Evolutionary conservation across 2,888 invertebrate species (phyloP).

Genomic region (Aplocera efformata): DNA sequence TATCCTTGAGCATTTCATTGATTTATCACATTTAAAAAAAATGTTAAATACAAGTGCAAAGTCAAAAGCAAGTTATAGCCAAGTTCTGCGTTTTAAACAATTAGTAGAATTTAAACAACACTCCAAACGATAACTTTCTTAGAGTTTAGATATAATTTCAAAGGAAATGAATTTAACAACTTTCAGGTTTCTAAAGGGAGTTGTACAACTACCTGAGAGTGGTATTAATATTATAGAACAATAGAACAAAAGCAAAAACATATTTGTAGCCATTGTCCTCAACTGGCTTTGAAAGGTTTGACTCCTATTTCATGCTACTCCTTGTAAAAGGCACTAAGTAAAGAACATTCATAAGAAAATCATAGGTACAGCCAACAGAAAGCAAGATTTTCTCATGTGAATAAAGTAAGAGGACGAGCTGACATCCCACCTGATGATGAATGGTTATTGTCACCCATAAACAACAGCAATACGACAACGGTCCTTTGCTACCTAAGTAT

Average conservation of each 20-base stretch:
- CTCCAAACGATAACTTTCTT: slow-evolving; percentile 11
- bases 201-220: slow-evolving; percentile 23
- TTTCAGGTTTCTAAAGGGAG: slow-evolving; percentile 19
- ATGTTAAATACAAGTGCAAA: not conserved
- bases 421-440: too few relatives aligned
- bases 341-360: too few relatives aligned
- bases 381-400: too few relatives aligned
- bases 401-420: too few relatives aligned
- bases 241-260: slow-evolving; percentile 16
- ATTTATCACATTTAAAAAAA: too few relatives aligned
- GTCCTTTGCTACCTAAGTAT: too few relatives aligned
- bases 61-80: slow-evolving; percentile 15
- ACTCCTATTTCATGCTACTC: slow-evolving; percentile 34
- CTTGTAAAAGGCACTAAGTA: too few relatives aligned
- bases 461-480: too few relatives aligned
- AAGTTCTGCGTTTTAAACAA: slow-evolving; percentile 1
- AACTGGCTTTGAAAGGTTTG: slow-evolving; percentile 24
- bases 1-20: too few relatives aligned
- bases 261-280: slow-evolving; percentile 15
- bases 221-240: slow-evolving; percentile 16
- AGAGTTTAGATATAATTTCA: slow-evolving; percentile 15
- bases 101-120: slow-evolving; percentile 4
- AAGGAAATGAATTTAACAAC: slow-evolving; percentile 16
- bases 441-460: too few relatives aligned
- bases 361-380: too few relatives aligned